These are phyloP conservation scores for Ganaspis sp. DNA, from an alignment of 1,140 invertebrate species.

Conservation along the genomic window DNA sequence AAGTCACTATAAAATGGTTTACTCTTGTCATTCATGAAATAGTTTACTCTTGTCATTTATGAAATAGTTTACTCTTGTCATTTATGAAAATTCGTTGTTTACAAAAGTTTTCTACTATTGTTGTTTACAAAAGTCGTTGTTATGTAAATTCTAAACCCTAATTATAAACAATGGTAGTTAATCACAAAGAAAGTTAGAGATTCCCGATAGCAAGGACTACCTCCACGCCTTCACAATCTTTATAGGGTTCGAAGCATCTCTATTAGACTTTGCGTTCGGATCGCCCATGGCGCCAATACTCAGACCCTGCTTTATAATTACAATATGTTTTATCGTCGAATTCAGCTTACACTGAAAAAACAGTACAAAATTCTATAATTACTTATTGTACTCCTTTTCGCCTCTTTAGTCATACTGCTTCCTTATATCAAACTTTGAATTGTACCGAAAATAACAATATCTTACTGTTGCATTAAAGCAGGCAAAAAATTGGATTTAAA, in stretches of 20 bases:
- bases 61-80: too few species aligned
- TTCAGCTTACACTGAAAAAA: slow-evolving; percentile 4
- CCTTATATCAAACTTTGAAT: background rate
- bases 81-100: too few species aligned
- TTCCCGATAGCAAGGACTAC: slow-evolving; percentile 16
- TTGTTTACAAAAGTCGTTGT: too few species aligned
- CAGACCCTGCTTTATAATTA: slow-evolving; percentile 34
- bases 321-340: slow-evolving; percentile 21
- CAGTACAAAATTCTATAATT: background rate
- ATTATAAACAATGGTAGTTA: background rate
- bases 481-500: background rate
- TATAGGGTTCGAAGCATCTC: slow-evolving; percentile 32
- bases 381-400: background rate
- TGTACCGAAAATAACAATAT: background rate
- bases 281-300: slow-evolving; percentile 31
- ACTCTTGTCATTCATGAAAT: too few species aligned
- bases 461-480: background rate
- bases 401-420: background rate
- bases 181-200: background rate
- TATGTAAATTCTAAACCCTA: slow-evolving; percentile 1
- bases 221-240: slow-evolving; percentile 25
- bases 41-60: too few species aligned
- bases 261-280: slow-evolving; percentile 31
- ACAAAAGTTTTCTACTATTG: too few species aligned
- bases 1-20: too few species aligned